Conservation (phyloP, 2,113 vertebrate species). For the Oreocharis arfaki region DNA sequence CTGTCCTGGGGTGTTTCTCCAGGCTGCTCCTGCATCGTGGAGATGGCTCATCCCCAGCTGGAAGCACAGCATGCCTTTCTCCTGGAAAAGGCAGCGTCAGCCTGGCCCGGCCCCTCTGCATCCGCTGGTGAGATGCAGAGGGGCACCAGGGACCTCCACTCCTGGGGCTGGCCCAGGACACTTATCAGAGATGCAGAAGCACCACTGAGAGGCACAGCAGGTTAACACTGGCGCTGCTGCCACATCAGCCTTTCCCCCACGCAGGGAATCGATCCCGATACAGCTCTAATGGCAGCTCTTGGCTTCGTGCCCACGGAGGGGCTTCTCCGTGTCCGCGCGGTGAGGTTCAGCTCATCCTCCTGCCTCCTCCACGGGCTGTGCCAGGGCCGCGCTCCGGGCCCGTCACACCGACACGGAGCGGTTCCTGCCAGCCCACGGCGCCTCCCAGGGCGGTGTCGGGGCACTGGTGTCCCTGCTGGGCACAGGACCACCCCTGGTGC, state of each 20-base stretch:
- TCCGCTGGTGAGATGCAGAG: not conserved
- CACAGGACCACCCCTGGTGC: not conserved
- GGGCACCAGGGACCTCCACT: not conserved
- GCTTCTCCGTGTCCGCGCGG: not conserved
- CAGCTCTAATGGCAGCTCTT: not conserved
- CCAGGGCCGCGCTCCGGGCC: not conserved
- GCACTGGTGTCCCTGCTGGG: not conserved
- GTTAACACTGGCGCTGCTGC: not conserved
- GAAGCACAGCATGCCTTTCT: not conserved
- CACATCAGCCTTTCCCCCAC: not conserved
- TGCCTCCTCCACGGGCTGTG: rapidly evolving
- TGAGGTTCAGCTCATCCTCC: not conserved
- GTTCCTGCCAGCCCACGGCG: not conserved
- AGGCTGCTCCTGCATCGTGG: not conserved
- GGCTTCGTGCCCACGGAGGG: not conserved
- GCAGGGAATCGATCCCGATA: not conserved
- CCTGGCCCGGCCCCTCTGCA: not conserved
- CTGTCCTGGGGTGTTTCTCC: not conserved
- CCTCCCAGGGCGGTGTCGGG: not conserved
- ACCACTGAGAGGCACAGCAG: too few relatives aligned
- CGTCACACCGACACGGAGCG: rapidly evolving
- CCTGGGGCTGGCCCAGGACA: rapidly evolving
- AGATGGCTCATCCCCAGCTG: not conserved
- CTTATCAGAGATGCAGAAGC: not conserved
- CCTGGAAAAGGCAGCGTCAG: not conserved